These are phyloP conservation scores for Coelopa pilipes DNA, from an alignment of 2,888 invertebrate genomes.

Conservation along the genomic window DNA sequence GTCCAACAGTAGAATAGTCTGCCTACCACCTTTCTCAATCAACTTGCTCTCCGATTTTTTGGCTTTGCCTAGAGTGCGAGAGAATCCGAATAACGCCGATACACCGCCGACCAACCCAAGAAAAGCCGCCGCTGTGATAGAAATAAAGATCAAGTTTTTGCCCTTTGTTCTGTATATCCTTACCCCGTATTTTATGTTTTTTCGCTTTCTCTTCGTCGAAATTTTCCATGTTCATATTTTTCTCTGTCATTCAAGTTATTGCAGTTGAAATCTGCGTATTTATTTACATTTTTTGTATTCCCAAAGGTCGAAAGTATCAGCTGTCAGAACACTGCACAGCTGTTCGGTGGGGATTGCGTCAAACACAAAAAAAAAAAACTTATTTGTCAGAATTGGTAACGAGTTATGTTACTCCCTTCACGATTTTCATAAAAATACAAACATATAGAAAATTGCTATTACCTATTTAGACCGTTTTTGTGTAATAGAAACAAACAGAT, in stretches of 20 bases:
- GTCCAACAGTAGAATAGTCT: conserved; percentile 75
- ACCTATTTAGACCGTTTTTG: too few relatives aligned
- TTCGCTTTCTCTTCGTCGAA: conserved; percentile 7
- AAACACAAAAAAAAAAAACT: too few relatives aligned
- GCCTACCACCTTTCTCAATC: conserved; percentile 78
- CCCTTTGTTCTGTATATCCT: neutral
- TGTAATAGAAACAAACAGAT: too few relatives aligned
- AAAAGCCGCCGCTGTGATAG: conserved; percentile 60
- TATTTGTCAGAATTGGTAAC: neutral
- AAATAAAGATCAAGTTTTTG: neutral
- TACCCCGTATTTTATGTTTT: conserved; percentile 26
- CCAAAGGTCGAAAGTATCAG: neutral
- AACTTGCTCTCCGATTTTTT: conserved; percentile 83
- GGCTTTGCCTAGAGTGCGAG: conserved; percentile 79
- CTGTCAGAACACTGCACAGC: neutral
- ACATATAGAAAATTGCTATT: too few relatives aligned
- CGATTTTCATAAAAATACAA: too few relatives aligned
- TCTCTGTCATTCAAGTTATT: conserved; percentile 28
- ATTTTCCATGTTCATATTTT: neutral
- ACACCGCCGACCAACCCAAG: conserved; percentile 71
- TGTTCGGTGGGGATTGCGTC: neutral
- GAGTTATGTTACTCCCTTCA: too few relatives aligned
- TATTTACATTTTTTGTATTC: conserved; percentile 25
- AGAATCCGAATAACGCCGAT: conserved; percentile 84
- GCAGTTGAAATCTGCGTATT: neutral